A percentile compares a stretch with the other conserved stretches of the same genome.
phyloP scores from a whole-genome alignment of 2,113 vertebrate genomes.

The Antechinus flavipes region DNA sequence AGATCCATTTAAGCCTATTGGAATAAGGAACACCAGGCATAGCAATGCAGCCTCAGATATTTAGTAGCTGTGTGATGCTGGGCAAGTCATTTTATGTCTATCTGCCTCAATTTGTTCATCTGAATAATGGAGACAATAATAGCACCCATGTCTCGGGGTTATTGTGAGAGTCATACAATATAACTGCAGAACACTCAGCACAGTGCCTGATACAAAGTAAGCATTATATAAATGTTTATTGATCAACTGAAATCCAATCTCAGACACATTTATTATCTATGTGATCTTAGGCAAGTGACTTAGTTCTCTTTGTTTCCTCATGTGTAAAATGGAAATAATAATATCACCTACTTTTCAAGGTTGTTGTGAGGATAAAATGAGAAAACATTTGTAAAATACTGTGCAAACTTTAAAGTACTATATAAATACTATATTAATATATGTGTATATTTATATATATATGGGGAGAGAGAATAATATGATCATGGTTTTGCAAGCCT shows the following conservation, averaged over 20 bases:
- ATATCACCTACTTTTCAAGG: neutral
- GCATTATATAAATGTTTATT: neutral
- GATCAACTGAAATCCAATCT: neutral
- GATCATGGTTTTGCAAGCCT: neutral
- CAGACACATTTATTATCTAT: neutral
- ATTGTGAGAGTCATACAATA: neutral
- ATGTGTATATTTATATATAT: too few relatives aligned
- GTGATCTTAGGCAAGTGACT: neutral
- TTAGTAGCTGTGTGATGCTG: neutral
- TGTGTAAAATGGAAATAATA: neutral
- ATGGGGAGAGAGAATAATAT: neutral
- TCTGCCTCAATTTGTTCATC: neutral
- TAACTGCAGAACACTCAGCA: neutral
- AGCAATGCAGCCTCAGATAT: neutral
- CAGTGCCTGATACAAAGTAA: neutral
- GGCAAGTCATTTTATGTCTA: neutral
- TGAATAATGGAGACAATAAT: neutral
- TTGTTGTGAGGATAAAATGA: neutral
- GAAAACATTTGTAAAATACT: neutral
- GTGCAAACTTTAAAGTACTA: neutral
- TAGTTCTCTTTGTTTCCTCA: neutral
- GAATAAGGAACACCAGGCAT: neutral
- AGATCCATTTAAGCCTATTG: neutral
- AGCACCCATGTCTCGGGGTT: neutral
- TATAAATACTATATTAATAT: neutral